Conservation (phyloP, 2,113 vertebrate genomes). For the Pteronura brasiliensis region DNA sequence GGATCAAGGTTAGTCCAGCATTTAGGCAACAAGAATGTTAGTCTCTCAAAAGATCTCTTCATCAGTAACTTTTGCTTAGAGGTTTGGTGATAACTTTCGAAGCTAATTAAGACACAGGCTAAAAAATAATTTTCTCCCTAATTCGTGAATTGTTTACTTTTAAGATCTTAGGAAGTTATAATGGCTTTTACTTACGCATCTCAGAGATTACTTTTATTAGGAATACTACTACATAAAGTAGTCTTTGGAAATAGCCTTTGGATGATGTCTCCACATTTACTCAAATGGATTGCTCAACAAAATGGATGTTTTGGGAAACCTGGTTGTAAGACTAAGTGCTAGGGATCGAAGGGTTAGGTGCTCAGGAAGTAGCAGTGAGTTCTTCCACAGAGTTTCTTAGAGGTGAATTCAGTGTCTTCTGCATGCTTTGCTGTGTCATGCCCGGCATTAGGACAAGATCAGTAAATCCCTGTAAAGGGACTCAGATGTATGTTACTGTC, state of each 20-base stretch:
- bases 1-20: background rate
- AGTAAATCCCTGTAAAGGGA: background rate
- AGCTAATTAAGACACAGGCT: background rate
- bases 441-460: background rate
- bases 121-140: background rate
- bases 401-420: background rate
- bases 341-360: background rate
- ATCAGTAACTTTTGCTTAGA: background rate
- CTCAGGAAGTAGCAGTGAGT: background rate
- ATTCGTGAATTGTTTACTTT: background rate
- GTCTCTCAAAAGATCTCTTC: background rate
- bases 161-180: background rate
- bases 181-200: background rate
- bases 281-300: background rate
- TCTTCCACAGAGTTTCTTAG: slow-evolving; percentile 1
- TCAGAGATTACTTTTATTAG: slow-evolving; percentile 6
- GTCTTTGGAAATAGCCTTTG: background rate
- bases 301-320: background rate
- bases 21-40: background rate
- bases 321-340: background rate
- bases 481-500: background rate
- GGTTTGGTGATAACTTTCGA: background rate
- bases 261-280: background rate
- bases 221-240: background rate
- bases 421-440: background rate